Base-by-base conservation (phyloP, 35 echinoderm and acorn worm species). In the Chiridota heheva region DNA sequence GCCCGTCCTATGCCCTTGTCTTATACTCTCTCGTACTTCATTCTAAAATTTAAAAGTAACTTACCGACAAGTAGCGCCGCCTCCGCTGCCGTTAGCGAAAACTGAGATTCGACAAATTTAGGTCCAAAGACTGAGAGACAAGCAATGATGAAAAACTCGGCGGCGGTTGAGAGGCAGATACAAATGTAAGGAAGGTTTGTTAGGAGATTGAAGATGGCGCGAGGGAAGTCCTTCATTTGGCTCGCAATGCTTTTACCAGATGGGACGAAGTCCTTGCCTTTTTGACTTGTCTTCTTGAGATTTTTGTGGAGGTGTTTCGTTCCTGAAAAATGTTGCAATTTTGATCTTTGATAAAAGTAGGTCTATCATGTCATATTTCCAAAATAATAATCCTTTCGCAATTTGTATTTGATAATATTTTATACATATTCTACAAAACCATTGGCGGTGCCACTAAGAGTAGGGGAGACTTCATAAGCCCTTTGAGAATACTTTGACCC, bases 91-190 rank as follows among this genome's bases (percentile, higher is more conserved):
- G 92, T 76, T 60, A 96, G 37, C 37, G 62, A 81, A 38, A 96
- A 96, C 82, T 90, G 88, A 5, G 92, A 86, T 46, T 96, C 92
- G 8, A 96, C 71, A 71, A 90, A 96, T 58, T 96, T 96, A 17
- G 92, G 92, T 24, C 87, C 88, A 43, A 96, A 96, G 0, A 82
- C 88, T 34, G 92, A 84, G 15, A 96, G 47, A 60, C 75, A 90
- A 10, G 87, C 53, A 4, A 96, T 42, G 31, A 96, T 90, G 41
- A 90, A 86, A 66, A 78, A 96, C 53, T 96, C 92, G 0, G 77
- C 77, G 7, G 75, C 84, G n/a, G 82, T 64, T 6, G 58, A 82
- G 2, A 90, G 48, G 48, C 76, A 86, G 37, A 86, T 80, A 35
- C 69, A 82, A 76, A 96, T 73, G 35, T 70, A 90, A 22, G 92